Base-by-base conservation (phyloP, 2,113 vertebrate genomes). In the Podiceps cristatus region DNA sequence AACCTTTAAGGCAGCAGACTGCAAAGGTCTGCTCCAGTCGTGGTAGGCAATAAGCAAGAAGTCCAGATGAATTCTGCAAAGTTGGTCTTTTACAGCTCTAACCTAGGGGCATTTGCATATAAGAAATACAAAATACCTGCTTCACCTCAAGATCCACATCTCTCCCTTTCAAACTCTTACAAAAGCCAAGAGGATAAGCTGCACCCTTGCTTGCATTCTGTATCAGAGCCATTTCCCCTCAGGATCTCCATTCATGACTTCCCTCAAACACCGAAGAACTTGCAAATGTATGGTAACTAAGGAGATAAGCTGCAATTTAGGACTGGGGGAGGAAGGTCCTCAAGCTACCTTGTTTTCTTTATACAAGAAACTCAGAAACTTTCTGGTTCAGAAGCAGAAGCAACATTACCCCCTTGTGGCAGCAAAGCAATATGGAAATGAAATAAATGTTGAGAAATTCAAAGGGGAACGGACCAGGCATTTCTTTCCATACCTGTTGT, bases 331-430 rank as follows among this genome's bases (percentile, higher is more conserved):
- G 8, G 42, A 17, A 10, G 19, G 27, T 52, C 52, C 42, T 91
- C 74, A 69, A 58, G n/a, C 17, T 58, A 50, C 42, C 47, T 56
- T 45, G 27, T 29, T 67, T 84, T 72, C 59, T 87, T 75, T 47
- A 37, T 7, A 28, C 10, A 22, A 23, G 10, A 82, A 82, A 69
- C 42, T 79, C 4, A 1, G 47, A 74, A 90, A 95, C 58, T 64
- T 79, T 47, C 22, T 9, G 13, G 37, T 58, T 84, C 33, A 90
- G 28, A 62, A 97, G 31, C n/a, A 91, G 58, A 94, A 91, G 85
- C 97, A 97, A 97, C 87, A 94, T 83, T 96, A 94, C 97, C 97
- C 91, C 66, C 95, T 96, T 91, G 96, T 95, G 97, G 96, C 58
- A 67, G 87, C 53, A 90, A 93, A 75, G 84, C 62, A 73, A 83